Percentiles rank a stretch among this genome's conserved stretches.
These are phyloP conservation scores for Motacilla tschutschensis DNA, from an alignment of 2,113 vertebrate genomes.

Conservation along the genomic window DNA sequence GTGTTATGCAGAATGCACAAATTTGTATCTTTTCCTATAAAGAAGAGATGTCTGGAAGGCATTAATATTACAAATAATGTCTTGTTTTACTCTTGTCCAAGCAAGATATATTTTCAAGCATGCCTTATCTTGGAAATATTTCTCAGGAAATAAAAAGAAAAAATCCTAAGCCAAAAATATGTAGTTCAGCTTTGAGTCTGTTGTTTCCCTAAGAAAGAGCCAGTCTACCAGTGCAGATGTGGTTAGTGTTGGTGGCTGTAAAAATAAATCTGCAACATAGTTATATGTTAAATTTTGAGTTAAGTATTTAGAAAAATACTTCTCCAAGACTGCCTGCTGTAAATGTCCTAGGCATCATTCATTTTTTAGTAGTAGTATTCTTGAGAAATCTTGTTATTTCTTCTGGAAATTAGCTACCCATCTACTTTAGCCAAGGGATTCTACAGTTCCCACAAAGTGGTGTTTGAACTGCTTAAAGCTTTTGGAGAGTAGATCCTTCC, in stretches of 20 bases:
- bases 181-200: neutral
- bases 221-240: accelerated
- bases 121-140: neutral
- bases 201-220: neutral
- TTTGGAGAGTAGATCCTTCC: neutral
- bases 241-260: neutral
- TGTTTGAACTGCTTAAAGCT: neutral
- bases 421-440: neutral
- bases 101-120: neutral
- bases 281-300: neutral
- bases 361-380: neutral
- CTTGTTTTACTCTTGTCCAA: neutral
- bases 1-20: neutral
- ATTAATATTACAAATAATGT: neutral
- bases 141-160: neutral
- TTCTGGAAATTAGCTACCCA: neutral
- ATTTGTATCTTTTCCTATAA: neutral
- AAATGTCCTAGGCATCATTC: accelerated
- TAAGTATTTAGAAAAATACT: neutral
- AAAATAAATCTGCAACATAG: neutral
- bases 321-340: neutral
- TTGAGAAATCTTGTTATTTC: neutral
- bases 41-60: neutral
- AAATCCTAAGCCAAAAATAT: neutral
- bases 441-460: neutral